Percentiles rank a stretch among this genome's conserved stretches.
These are phyloP conservation scores for Taenaris catops DNA, from an alignment of 2,888 invertebrate species.

Conservation along the genomic window DNA sequence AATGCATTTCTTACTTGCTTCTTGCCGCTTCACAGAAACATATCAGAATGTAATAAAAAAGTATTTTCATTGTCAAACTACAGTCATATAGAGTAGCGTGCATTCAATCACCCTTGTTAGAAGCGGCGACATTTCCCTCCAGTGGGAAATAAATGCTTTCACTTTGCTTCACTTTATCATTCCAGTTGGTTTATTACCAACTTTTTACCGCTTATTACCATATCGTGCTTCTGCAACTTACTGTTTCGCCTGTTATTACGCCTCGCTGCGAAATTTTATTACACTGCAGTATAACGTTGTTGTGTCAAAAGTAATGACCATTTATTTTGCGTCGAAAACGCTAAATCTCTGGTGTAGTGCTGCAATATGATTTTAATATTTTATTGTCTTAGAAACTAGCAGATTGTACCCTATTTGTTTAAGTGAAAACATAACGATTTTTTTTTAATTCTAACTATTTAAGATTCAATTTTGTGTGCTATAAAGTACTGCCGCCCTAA, in stretches of 20 bases:
- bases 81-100: constrained; percentile 17
- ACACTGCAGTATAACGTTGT: constrained; percentile 21
- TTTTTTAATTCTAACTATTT: too few species aligned
- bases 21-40: too few species aligned
- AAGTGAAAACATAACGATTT: too few species aligned
- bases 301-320: constrained; percentile 21
- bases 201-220: constrained; percentile 26
- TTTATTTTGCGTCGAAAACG: constrained; percentile 15
- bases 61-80: not conserved
- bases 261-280: constrained; percentile 24
- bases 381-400: too few species aligned
- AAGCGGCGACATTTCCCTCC: constrained; percentile 18
- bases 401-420: too few species aligned
- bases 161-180: constrained; percentile 35
- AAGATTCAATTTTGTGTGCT: too few species aligned
- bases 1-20: too few species aligned
- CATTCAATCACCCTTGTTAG: constrained; percentile 20
- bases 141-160: constrained; percentile 22
- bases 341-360: not conserved
- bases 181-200: constrained; percentile 36
- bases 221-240: constrained; percentile 24
- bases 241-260: constrained; percentile 11
- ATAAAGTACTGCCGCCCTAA: too few species aligned
- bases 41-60: too few species aligned
- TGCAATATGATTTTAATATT: too few species aligned